Conservation (phyloP, 2,113 vertebrate genomes). For the Ranitomeya imitator region DNA sequence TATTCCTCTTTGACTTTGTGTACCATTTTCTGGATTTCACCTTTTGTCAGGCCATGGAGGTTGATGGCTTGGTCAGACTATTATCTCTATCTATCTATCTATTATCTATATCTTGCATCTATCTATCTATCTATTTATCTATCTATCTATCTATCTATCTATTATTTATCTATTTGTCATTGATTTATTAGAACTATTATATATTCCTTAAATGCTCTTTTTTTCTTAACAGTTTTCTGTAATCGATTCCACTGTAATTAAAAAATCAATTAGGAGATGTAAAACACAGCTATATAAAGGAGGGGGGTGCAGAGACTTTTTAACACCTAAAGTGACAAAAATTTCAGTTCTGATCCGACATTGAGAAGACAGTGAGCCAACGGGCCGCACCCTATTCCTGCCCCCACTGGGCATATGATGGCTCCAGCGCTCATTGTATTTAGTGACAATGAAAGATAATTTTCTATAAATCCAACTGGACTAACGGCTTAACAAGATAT, state of each 20-base stretch:
- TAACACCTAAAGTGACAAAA: neutral
- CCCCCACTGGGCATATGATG: neutral
- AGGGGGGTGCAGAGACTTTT: neutral
- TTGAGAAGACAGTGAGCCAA: neutral
- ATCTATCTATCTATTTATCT: slow-evolving; percentile 1
- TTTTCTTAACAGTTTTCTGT: slow-evolving; percentile 8
- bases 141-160: neutral
- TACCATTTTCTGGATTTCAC: no score
- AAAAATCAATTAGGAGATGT: neutral
- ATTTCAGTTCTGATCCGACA: neutral
- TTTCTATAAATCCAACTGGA: neutral
- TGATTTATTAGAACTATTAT: neutral
- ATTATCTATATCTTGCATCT: neutral
- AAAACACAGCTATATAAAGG: neutral
- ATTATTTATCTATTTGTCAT: neutral
- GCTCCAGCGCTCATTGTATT: neutral
- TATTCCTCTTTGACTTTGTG: no score
- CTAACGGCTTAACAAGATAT: neutral
- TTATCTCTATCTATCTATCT: neutral
- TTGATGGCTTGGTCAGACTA: no score
- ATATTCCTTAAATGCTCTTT: neutral
- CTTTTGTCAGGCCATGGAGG: no score
- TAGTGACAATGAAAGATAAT: neutral
- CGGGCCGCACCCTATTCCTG: neutral
- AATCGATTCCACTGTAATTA: neutral